Evolutionary conservation across 2,113 vertebrate genomes (phyloP).

Genomic region (Jacana jacana): DNA sequence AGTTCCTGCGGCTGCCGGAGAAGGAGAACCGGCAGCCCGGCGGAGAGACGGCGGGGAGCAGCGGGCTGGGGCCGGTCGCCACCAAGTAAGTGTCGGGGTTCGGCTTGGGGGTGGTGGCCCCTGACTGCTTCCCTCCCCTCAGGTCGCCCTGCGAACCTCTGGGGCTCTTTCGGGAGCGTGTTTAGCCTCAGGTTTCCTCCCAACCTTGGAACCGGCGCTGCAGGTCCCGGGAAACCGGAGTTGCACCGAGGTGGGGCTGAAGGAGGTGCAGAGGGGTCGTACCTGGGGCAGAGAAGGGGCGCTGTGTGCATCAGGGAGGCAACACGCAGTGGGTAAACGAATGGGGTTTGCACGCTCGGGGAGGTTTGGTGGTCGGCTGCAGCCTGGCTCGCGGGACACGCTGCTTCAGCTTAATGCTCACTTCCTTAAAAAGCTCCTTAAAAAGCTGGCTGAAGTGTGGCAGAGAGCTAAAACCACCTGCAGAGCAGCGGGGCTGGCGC

Average conservation of each 20-base stretch:
- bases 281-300: not conserved
- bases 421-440: not conserved
- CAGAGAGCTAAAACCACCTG: not conserved
- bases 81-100: slow-evolving; percentile 74
- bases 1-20: slow-evolving; percentile 82
- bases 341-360: rapidly evolving
- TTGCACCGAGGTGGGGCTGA: rapidly evolving
- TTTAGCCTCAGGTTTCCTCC: not conserved
- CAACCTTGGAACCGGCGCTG: not conserved
- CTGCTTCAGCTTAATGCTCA: not conserved
- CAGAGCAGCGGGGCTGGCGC: not conserved
- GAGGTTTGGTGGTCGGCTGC: too few species aligned
- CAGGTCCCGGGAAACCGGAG: rapidly evolving
- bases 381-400: rapidly evolving
- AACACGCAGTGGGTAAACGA: rapidly evolving
- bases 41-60: slow-evolving; percentile 78
- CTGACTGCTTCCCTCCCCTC: not conserved
- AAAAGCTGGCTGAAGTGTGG: not conserved
- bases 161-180: not conserved
- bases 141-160: not conserved
- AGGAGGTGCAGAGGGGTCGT: not conserved
- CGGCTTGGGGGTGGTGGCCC: not conserved
- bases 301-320: rapidly evolving
- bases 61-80: slow-evolving; percentile 74
- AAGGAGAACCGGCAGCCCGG: slow-evolving; percentile 80